These are phyloP conservation scores for Ophion costatus DNA, from an alignment of 2,888 invertebrate species.

Conservation along the genomic window DNA sequence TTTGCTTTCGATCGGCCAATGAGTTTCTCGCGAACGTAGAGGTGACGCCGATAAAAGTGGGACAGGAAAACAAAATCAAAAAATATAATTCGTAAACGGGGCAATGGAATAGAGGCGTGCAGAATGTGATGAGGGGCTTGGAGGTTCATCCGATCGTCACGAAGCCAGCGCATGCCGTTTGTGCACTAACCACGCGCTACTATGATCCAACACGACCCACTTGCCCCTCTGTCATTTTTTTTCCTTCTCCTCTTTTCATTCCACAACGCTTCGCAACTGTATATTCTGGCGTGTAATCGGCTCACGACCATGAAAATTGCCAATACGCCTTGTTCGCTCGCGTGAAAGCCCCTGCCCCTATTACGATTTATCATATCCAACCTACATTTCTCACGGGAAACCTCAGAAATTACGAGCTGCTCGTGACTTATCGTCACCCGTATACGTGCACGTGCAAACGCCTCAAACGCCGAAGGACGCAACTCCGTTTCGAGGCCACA, in stretches of 20 bases:
- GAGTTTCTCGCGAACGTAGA: not conserved
- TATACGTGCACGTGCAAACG: not conserved
- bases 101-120: not conserved
- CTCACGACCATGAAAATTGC: slow-evolving; percentile 62
- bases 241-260: slow-evolving; percentile 19
- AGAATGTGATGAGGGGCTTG: slow-evolving; percentile 1
- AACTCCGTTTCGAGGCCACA: not conserved
- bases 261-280: slow-evolving; percentile 49
- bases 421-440: not conserved
- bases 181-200: slow-evolving; percentile 17
- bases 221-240: slow-evolving; percentile 20
- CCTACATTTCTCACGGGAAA: slow-evolving; percentile 46
- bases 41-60: no score
- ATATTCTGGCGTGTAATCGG: slow-evolving; percentile 52
- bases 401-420: slow-evolving; percentile 5
- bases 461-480: not conserved
- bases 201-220: slow-evolving; percentile 50
- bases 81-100: slow-evolving; percentile 8
- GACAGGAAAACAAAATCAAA: not conserved
- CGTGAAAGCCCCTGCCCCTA: slow-evolving; percentile 35
- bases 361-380: slow-evolving; percentile 47
- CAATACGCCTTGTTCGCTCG: slow-evolving; percentile 44
- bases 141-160: slow-evolving; percentile 26
- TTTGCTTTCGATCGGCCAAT: not conserved
- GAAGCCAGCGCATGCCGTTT: slow-evolving; percentile 43